Conservation (phyloP, 2,797 vertebrate genomes). For the Enteromius afrohamiltoni region DNA sequence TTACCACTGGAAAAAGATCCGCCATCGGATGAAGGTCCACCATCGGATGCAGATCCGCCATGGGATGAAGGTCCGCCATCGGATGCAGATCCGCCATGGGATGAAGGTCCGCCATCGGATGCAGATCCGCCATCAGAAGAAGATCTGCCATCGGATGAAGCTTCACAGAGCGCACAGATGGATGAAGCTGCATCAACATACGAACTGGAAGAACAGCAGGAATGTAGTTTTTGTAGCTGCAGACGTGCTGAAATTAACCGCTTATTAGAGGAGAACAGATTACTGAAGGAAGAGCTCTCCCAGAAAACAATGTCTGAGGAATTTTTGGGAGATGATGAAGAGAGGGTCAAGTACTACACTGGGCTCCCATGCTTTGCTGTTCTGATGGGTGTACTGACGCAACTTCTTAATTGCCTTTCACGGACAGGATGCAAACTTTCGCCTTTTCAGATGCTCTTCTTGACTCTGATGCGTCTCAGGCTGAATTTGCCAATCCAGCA, state of each 20-base stretch:
- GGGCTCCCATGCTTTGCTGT: neutral
- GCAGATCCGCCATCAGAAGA: neutral
- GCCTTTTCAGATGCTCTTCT: neutral
- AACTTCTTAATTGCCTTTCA: neutral
- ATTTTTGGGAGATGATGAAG: neutral
- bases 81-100: neutral
- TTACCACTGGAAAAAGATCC: neutral
- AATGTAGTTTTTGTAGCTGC: neutral
- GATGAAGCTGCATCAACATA: neutral
- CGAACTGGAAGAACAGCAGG: neutral
- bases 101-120: neutral
- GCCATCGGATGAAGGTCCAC: neutral
- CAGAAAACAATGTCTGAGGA: slow-evolving; percentile 7
- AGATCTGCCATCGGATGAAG: neutral
- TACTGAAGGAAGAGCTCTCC: neutral
- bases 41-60: neutral
- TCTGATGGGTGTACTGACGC: neutral
- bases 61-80: neutral
- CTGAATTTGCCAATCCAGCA: neutral
- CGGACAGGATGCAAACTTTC: neutral
- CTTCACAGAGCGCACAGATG: neutral
- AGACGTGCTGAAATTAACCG: neutral
- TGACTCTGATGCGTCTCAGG: neutral
- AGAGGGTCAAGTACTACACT: slow-evolving; percentile 9
- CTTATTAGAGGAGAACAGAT: neutral